Evolutionary conservation across 2,888 invertebrate genomes (phyloP).

Genomic region (Alitta virens): DNA sequence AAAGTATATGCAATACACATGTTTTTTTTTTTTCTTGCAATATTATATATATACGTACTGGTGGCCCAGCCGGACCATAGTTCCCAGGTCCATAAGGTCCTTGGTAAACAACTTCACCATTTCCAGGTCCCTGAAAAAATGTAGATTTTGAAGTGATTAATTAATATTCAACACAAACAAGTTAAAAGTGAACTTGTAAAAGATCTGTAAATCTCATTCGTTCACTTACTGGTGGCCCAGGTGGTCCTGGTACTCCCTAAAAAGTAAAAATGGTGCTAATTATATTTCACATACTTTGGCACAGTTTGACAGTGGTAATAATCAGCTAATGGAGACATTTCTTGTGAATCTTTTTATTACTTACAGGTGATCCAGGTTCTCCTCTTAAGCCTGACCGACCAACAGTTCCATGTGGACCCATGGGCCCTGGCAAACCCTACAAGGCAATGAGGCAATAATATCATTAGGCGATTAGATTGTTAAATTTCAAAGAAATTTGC

Average conservation of each 20-base stretch:
- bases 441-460: too few relatives aligned
- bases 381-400: constrained; percentile 10
- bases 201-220: not conserved
- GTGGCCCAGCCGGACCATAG: constrained; percentile 16
- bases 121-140: constrained; percentile 6
- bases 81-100: constrained; percentile 6
- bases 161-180: too few relatives aligned
- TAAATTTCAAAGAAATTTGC: too few relatives aligned
- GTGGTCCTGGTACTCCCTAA: constrained; percentile 5
- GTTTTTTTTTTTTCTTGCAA: not conserved
- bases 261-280: too few relatives aligned
- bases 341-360: not conserved
- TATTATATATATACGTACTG: constrained; percentile 7
- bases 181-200: too few relatives aligned
- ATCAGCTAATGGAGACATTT: too few relatives aligned
- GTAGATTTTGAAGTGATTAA: too few relatives aligned
- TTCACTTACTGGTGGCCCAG: constrained; percentile 8
- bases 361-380: constrained; percentile 4
- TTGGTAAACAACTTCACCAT: not conserved
- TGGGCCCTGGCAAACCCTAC: constrained; percentile 5
- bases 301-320: too few relatives aligned
- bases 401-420: constrained; percentile 12
- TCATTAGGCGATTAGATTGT: too few relatives aligned
- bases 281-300: too few relatives aligned
- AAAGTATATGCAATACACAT: not conserved